Percentiles rank a stretch among this genome's conserved stretches.
phyloP scores from a whole-genome alignment of 2,797 vertebrate species.

The Gymnoscopelus microlampas region DNA sequence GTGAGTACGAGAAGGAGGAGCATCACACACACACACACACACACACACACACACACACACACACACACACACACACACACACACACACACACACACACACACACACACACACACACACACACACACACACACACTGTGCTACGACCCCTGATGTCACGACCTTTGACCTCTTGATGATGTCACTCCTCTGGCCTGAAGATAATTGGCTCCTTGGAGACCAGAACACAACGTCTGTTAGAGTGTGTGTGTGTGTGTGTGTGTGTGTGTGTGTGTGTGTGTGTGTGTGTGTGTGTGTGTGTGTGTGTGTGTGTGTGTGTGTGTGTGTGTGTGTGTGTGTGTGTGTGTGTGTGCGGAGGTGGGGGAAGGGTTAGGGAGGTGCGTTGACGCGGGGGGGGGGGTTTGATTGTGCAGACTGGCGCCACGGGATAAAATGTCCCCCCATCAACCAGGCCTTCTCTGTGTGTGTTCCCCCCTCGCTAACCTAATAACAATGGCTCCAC shows the following conservation, averaged over 20 bases:
- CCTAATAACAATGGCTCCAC: slow-evolving; percentile 38
- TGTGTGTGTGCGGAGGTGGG: slow-evolving; percentile 2
- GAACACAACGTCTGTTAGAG: not conserved
- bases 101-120: too few species aligned
- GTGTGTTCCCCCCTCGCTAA: slow-evolving; percentile 42
- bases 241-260: slow-evolving; percentile 1
- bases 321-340: slow-evolving; percentile 13
- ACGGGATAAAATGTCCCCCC: slow-evolving; percentile 10
- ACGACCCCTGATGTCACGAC: too few species aligned
- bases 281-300: slow-evolving; percentile 13
- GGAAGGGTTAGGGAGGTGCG: not conserved
- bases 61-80: too few species aligned
- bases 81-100: too few species aligned
- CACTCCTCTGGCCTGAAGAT: too few species aligned
- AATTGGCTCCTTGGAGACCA: not conserved
- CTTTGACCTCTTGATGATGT: too few species aligned
- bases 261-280: slow-evolving; percentile 7
- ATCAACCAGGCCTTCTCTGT: slow-evolving; percentile 23
- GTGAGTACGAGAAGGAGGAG: too few species aligned
- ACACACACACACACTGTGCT: too few species aligned
- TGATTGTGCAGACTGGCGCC: slow-evolving; percentile 34
- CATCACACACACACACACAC: too few species aligned
- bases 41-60: too few species aligned
- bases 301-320: slow-evolving; percentile 16
- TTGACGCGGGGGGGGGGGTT: not conserved